Conservation (phyloP, 2,888 invertebrate species). For the Sicus ferrugineus region DNA sequence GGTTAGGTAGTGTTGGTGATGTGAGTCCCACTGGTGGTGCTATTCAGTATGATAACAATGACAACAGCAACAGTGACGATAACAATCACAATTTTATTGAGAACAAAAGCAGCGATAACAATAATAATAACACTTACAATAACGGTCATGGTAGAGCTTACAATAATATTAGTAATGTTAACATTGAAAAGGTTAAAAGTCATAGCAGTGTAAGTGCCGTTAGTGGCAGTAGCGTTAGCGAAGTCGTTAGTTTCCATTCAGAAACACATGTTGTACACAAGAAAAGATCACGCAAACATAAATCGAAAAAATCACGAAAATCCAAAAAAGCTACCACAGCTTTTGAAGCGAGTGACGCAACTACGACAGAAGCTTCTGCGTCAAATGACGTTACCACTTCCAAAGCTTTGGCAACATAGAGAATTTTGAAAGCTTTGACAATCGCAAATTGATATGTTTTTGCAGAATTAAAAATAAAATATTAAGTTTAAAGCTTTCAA, state of each 20-base stretch:
- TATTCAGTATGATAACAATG: conserved; percentile 9
- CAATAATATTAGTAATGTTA: conserved; percentile 36
- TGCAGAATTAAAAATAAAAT: background rate
- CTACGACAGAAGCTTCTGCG: background rate
- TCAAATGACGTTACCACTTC: background rate
- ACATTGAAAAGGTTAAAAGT: conserved; percentile 37
- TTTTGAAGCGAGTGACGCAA: conserved; percentile 15
- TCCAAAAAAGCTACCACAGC: conserved; percentile 21
- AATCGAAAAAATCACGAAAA: conserved; percentile 33
- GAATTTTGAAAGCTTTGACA: background rate
- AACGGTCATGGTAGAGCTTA: conserved; percentile 44
- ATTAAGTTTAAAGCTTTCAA: background rate
- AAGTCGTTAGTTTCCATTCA: conserved; percentile 57
- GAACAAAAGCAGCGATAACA: background rate
- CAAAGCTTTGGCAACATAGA: background rate
- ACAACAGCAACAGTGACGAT: conserved; percentile 33
- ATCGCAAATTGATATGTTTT: background rate
- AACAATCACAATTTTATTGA: conserved; percentile 42
- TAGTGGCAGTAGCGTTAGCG: conserved; percentile 48
- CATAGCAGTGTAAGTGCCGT: conserved; percentile 39
- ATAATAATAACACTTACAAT: background rate
- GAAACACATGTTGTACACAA: conserved; percentile 58
- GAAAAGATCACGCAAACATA: conserved; percentile 49
- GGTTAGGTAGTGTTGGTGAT: conserved; percentile 39
- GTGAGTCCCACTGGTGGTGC: conserved; percentile 30